Base-by-base conservation (phyloP, 1,140 invertebrate genomes). In the Cyrtorhinus lividipennis region DNA sequence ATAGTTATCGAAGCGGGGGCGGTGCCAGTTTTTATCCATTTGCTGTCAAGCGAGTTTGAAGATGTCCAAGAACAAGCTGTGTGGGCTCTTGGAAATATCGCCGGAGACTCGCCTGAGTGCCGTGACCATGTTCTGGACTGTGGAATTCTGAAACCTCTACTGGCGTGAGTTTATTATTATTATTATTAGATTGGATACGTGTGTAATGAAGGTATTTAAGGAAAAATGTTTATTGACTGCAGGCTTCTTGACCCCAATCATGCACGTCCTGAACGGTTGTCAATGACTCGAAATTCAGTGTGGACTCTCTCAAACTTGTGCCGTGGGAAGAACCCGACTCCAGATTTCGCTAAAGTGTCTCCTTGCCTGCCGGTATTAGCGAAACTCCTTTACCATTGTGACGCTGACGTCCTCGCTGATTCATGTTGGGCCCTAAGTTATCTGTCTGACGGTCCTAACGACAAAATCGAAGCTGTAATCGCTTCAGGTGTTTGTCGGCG, bases 401-500 rank as follows among this genome's bases (percentile, higher is more conserved):
- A 98, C 77, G 76, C 83, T 2, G 95, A 98, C 73, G 91, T 98
- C 13, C 74, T 98, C 24, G 86, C 91, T 60, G 95, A 98, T 78
- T 83, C 94, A 3, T 98, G 94, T 74, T 98, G 95, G 92, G 90
- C 92, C 22, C 79, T 95, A 20, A 86, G 92, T 38, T 98, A 98
- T 73, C 74, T 98, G 26, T 93, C 89, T 10, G 95, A 98, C 76
- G 95, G 95, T 53, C 92, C 95, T 26, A 97, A 98, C 76, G 93
- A 98, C 67, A 96, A 97, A 78, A 98, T 98, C 69, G 94, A 98
- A 77, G 88, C 92, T 62, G 95, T 98, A 38, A 95, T 98, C 66
- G 92, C 98, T 77, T 88, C 93, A 48, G 93, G 94, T 1, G 94
- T 98, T 38, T 96, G 92, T 72, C 78, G 92, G 66, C 80, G 94